These are phyloP conservation scores for Ammodytes marinus DNA, from an alignment of 2,113 vertebrate species.

Conservation along the genomic window DNA sequence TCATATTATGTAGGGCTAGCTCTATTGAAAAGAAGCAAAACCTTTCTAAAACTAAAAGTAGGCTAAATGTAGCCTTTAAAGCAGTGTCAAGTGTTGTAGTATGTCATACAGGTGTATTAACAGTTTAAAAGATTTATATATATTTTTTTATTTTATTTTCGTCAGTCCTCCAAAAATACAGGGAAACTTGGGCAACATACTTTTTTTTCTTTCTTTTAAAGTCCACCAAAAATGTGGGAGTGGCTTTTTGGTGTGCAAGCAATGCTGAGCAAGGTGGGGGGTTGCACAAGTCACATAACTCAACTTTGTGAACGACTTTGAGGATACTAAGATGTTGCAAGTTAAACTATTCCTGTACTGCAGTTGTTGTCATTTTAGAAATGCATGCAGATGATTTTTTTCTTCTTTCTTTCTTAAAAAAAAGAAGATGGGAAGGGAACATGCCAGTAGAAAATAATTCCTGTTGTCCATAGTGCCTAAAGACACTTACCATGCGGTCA, in stretches of 20 bases:
- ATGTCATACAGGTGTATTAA: too few species aligned
- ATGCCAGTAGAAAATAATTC: not conserved
- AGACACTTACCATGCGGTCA: constrained; percentile 1
- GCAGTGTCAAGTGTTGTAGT: too few species aligned
- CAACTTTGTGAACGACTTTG: not conserved
- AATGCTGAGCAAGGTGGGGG: constrained; percentile 9
- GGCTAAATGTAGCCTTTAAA: too few species aligned
- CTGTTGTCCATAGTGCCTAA: constrained; percentile 13
- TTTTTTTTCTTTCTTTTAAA: not conserved
- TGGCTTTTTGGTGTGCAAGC: constrained; percentile 10
- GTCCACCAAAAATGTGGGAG: constrained; percentile 24
- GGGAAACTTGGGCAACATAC: not conserved
- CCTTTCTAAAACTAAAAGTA: not conserved
- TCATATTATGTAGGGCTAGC: not conserved
- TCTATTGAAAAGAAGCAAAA: not conserved
- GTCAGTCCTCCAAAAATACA: not conserved
- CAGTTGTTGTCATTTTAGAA: not conserved
- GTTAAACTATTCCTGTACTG: not conserved
- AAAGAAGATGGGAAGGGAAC: not conserved
- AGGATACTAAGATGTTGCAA: not conserved
- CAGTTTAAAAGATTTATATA: not conserved
- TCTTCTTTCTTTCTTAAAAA: too few species aligned
- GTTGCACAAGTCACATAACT: constrained; percentile 7
- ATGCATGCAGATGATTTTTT: not conserved
- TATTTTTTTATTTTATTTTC: too few species aligned